A percentile compares a stretch with the other conserved stretches of the same genome.
Conservation (phyloP, 2,113 vertebrate species). For the Heterocephalus glaber region DNA sequence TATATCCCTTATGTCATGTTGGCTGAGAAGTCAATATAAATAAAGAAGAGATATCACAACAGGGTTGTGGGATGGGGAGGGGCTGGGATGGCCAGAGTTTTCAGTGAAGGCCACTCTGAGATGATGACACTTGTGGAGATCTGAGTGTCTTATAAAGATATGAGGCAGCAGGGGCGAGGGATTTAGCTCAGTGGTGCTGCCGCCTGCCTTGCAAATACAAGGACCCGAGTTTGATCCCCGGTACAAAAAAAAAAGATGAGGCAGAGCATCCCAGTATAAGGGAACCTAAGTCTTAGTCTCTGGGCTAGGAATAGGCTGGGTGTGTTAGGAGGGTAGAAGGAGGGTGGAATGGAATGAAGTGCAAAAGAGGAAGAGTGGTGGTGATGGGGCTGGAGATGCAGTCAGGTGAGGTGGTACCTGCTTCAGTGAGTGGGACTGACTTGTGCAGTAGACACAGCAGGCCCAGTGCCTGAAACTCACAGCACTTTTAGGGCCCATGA, state of each 20-base stretch:
- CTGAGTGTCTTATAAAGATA: neutral
- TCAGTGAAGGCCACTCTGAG: neutral
- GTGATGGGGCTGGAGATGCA: neutral
- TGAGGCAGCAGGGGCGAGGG: too few species aligned
- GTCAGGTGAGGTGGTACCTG: neutral
- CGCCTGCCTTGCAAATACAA: too few species aligned
- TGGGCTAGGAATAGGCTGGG: neutral
- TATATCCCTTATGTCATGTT: neutral
- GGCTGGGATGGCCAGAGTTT: neutral
- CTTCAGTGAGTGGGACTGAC: neutral
- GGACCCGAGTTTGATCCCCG: too few species aligned
- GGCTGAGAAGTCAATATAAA: neutral
- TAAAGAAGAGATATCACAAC: neutral
- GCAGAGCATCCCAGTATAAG: neutral
- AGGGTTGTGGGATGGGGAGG: neutral
- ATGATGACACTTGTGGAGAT: neutral
- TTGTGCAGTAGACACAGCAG: neutral
- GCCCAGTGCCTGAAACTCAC: neutral
- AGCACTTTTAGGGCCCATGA: neutral
- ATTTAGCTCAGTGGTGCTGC: too few species aligned
- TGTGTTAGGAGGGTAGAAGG: neutral
- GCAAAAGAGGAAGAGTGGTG: neutral
- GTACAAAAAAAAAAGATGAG: too few species aligned
- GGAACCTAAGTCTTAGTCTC: neutral
- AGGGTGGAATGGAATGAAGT: neutral